Conservation (phyloP, 2,113 vertebrate species). For the Gymnobelideus leadbeateri region DNA sequence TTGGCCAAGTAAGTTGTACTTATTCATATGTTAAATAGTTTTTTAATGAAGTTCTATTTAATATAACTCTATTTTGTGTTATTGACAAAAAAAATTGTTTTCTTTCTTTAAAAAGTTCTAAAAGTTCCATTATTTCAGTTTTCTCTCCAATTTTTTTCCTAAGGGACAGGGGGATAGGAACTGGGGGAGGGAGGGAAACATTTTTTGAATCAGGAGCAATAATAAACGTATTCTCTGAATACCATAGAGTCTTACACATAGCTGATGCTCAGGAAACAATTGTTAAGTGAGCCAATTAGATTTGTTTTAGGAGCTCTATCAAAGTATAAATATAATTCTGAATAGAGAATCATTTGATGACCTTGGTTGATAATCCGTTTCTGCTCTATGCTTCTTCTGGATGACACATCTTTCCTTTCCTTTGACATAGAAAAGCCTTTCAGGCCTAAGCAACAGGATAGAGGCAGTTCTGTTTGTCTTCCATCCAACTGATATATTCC, state of each 20-base stretch:
- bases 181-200: too few species aligned
- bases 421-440: neutral
- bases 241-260: neutral
- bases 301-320: neutral
- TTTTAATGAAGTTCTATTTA: neutral
- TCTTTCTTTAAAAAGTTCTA: neutral
- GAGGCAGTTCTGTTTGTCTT: neutral
- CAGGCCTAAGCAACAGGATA: rapidly evolving
- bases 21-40: conserved; percentile 14
- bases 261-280: too few species aligned
- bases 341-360: neutral
- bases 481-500: neutral
- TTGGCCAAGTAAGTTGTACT: neutral
- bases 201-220: too few species aligned
- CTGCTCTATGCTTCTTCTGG: neutral
- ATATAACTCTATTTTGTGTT: neutral
- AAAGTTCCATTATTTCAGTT: neutral
- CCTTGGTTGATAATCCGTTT: neutral
- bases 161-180: neutral
- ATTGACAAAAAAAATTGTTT: neutral
- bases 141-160: conserved; percentile 28
- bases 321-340: neutral
- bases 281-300: neutral
- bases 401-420: neutral
- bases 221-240: too few species aligned